A percentile compares a stretch with the other conserved stretches of the same genome.
Conservation (phyloP, 1,140 invertebrate species). For the Tyrophagus putrescentiae region DNA sequence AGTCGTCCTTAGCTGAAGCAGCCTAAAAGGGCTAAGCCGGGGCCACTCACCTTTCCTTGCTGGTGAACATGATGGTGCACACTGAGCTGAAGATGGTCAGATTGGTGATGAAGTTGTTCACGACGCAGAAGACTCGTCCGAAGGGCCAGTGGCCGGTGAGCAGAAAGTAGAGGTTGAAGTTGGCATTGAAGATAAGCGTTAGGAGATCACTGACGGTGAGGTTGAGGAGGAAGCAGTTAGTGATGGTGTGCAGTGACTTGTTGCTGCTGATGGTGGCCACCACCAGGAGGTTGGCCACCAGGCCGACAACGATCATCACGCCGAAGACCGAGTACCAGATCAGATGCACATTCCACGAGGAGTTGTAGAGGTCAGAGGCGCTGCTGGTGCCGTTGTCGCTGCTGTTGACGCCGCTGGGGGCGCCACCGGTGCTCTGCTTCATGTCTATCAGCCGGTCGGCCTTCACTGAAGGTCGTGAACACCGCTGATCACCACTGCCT, state of each 20-base stretch:
- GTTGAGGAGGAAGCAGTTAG: constrained; percentile 91
- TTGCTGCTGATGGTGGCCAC: constrained; percentile 80
- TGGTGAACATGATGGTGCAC: constrained; percentile 29
- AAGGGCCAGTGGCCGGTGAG: constrained; percentile 83
- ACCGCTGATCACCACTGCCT: too few species aligned
- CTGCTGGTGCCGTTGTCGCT: too few species aligned
- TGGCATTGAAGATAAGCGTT: constrained; percentile 77
- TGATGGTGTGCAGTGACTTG: constrained; percentile 74
- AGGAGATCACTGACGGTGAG: constrained; percentile 77
- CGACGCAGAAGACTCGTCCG: constrained; percentile 78
- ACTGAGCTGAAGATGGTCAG: constrained; percentile 58
- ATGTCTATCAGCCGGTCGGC: too few species aligned
- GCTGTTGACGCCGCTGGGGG: too few species aligned
- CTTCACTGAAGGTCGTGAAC: too few species aligned
- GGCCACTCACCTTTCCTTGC: constrained; percentile 28
- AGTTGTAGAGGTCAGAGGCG: too few species aligned
- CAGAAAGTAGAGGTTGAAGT: constrained; percentile 87
- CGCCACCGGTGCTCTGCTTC: too few species aligned
- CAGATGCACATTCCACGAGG: constrained; percentile 57
- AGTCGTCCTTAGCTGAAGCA: too few species aligned
- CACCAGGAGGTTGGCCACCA: constrained; percentile 78
- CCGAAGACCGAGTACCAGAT: constrained; percentile 69
- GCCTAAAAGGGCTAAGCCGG: not conserved
- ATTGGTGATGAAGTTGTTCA: constrained; percentile 80
- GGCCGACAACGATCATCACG: constrained; percentile 75